phyloP scores from a whole-genome alignment of 2,797 vertebrate species.

The Gallinago stenura region DNA sequence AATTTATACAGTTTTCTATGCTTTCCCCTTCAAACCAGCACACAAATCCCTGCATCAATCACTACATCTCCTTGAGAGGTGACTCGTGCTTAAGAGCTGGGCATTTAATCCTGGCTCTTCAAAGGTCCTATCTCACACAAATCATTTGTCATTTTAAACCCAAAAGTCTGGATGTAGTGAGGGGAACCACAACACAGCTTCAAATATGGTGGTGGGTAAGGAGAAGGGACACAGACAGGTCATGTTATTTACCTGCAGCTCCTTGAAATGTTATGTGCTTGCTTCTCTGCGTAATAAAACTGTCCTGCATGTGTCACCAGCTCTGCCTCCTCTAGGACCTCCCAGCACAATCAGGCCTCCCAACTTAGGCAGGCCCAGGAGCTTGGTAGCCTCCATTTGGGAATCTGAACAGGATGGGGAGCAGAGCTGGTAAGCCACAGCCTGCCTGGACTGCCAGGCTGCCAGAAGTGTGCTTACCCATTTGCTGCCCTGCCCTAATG shows the following conservation, averaged over 20 bases:
- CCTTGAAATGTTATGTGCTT: neutral
- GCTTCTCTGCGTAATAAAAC: neutral
- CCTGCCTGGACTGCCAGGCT: neutral
- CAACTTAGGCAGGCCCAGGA: neutral
- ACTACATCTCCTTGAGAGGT: neutral
- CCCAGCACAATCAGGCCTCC: neutral
- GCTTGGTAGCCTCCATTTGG: neutral
- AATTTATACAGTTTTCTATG: neutral
- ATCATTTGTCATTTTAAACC: neutral
- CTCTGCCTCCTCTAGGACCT: neutral
- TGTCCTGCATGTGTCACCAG: fast-evolving
- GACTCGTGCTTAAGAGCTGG: neutral
- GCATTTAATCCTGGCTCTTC: neutral
- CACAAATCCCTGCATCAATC: neutral
- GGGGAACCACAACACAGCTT: neutral
- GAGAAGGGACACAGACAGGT: neutral
- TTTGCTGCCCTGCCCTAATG: neutral
- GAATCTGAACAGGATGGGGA: neutral
- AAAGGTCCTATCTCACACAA: neutral
- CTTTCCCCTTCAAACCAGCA: neutral
- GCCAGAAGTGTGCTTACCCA: fast-evolving
- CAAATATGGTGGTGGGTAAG: neutral
- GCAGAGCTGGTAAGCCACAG: neutral
- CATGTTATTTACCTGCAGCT: neutral
- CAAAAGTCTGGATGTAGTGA: neutral